Evolutionary conservation across 2,888 invertebrate genomes (phyloP), one percentile per base, ranked within the genome.

Genomic region (Pteria penguin): DNA sequence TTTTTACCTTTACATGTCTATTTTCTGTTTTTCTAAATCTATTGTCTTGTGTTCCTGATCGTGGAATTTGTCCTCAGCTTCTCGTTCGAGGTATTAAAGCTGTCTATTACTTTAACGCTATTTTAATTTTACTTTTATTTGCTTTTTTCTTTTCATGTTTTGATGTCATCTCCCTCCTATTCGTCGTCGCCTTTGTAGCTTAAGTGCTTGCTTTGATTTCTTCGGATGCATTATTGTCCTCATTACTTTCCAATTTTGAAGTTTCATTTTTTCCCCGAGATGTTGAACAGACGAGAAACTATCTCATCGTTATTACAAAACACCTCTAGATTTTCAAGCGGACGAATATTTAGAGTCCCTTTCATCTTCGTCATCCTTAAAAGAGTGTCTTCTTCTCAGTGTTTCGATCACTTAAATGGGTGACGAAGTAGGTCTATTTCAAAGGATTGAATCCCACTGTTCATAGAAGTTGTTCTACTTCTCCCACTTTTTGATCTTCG

Each of bases 401-500:
- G 4, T 2, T 68, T 68, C 57, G 14, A 58, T 58, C 32, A 55
- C 31, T 31, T 68, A 33, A 18, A 57, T 26, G 24, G n/a, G n/a
- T n/a, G n/a, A n/a, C n/a, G n/a, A n/a, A n/a, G n/a, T n/a, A n/a
- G 66, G 66, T 4, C 36, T 24, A 29, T 36, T 29, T 27, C 33
- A 58, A 0, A 58, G 55, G 27, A 65, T 65, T 4, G 4, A 18
- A 66, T 72, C 60, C 3, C 65, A n/a, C 36, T 72, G 57, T 36
- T 72, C 58, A 57, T 72, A 55, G 63, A 72, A 4, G 33, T 72
- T 33, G 4, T 72, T 54, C 66, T 57, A 3, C 72, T 66, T 66
- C 60, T 72, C 4, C 66, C 72, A 66, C 72, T 72, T 26, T 65
- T 72, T 31, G n/a, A n/a, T n/a, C n/a, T n/a, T n/a, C n/a, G n/a